Evolutionary conservation across 2,888 invertebrate species (phyloP), one percentile per base, ranked within the genome.

Genomic region (Galeopsomyia nigrocyanea): DNA sequence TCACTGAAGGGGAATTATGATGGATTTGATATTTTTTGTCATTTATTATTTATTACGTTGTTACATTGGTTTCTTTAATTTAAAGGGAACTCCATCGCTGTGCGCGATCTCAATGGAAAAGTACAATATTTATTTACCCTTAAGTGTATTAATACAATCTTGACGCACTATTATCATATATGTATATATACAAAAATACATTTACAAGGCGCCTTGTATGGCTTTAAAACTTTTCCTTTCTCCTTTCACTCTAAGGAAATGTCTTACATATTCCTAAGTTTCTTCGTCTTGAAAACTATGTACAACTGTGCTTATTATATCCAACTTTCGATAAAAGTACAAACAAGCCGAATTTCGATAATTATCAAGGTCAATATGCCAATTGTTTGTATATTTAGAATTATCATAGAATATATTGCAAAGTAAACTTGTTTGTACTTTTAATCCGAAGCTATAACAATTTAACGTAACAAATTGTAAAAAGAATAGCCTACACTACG

Each of bases 151-250:
- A 69, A 69, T 49, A 53, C 49, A 51, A 46, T 53, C 58, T 71
- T 62, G 66, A 71, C 68, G 71, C 74, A 46, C 61, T 68, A 39
- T 13, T 10, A 39, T 39, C 13, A 10, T 39, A 71, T 75, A 65
- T 53, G 21, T 21, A 53, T 67, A 66, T 62, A 75, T 55, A 74
- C 26, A 67, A 62, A 62, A 65, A 60, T 68, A 72, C 75, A 75
- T 75, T 69, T 75, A 75, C 75, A 75, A 69, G 58, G 60, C 56
- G 72, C 75, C 72, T 39, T 39, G 63, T 66, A 72, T 66, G 75
- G 71, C 75, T 66, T 58, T 6, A 63, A 65, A 66, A 63, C 21
- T 60, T 62, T 47, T 51, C 66, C 61, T 57, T 14, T 26, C 3
- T 5, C 51, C 22, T 19, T 53, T 10, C 13, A 46, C 39, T 49